Percentiles rank a stretch among this genome's conserved stretches.
phyloP scores from a whole-genome alignment of 2,888 invertebrate genomes.

The Sesamia inferens region DNA sequence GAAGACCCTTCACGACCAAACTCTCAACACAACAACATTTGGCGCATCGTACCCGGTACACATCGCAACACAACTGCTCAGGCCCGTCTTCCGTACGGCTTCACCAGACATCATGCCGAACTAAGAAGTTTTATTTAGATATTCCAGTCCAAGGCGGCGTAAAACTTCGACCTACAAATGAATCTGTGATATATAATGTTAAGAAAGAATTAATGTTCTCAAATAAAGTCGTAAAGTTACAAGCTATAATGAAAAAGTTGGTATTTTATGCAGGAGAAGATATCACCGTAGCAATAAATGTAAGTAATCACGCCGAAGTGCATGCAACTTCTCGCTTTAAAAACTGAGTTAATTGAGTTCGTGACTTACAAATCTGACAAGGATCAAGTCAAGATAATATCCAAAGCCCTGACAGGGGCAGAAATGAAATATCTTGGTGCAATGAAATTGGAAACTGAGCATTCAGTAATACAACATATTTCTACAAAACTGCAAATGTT shows the following conservation, averaged over 20 bases:
- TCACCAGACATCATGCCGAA: no score
- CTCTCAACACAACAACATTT: no score
- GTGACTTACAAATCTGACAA: background rate
- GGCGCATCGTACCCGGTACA: no score
- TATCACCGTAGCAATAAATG: background rate
- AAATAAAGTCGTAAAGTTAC: background rate
- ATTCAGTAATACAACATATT: background rate
- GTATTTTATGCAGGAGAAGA: background rate
- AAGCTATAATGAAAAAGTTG: background rate
- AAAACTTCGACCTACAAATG: background rate
- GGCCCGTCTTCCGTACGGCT: no score
- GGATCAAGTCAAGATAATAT: background rate
- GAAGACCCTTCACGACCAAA: no score
- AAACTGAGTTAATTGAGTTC: constrained; percentile 2
- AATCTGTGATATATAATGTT: background rate
- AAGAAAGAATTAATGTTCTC: constrained; percentile 7
- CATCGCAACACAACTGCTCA: no score
- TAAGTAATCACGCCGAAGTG: background rate
- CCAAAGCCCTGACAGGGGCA: background rate
- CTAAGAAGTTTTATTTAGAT: background rate
- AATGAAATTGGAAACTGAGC: background rate
- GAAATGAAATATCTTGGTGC: constrained; percentile 3
- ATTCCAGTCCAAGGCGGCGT: background rate
- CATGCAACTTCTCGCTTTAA: constrained; percentile 6
- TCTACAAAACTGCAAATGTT: background rate